These are phyloP conservation scores for Microhierax caerulescens DNA, from an alignment of 2,797 vertebrate genomes.

Conservation along the genomic window DNA sequence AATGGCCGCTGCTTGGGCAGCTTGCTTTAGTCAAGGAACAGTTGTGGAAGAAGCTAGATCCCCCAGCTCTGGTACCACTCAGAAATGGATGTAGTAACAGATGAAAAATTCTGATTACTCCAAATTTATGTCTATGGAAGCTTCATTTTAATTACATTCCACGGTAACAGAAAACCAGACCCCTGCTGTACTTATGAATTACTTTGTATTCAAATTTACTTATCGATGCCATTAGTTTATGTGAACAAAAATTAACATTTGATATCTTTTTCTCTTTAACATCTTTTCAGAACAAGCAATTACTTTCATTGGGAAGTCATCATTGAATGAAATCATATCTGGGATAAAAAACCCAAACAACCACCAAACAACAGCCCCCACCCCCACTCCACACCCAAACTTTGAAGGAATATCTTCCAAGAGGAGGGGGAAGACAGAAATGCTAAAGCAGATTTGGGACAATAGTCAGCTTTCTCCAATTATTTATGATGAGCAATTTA, in stretches of 20 bases:
- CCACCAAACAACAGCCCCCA: not conserved
- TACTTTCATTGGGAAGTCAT: not conserved
- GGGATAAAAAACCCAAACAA: not conserved
- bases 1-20: not conserved
- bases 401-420: not conserved
- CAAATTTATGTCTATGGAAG: conserved; percentile 28
- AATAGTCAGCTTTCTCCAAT: conserved; percentile 1
- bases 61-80: not conserved
- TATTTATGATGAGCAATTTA: conserved; percentile 38
- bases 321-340: not conserved
- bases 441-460: not conserved
- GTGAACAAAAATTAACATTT: conserved; percentile 24
- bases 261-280: not conserved
- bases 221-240: conserved; percentile 14
- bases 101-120: conserved; percentile 30
- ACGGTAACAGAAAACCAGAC: conserved; percentile 32
- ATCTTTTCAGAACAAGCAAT: not conserved
- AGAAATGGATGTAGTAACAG: conserved; percentile 28
- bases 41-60: not conserved
- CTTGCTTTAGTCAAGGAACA: not conserved
- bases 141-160: conserved; percentile 51
- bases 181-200: conserved; percentile 52
- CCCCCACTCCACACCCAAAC: not conserved
- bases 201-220: conserved; percentile 40
- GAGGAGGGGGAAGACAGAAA: not conserved